Base-by-base conservation (phyloP, 37 sponge, comb jelly and placozoan species). In the Oopsacas minuta region DNA sequence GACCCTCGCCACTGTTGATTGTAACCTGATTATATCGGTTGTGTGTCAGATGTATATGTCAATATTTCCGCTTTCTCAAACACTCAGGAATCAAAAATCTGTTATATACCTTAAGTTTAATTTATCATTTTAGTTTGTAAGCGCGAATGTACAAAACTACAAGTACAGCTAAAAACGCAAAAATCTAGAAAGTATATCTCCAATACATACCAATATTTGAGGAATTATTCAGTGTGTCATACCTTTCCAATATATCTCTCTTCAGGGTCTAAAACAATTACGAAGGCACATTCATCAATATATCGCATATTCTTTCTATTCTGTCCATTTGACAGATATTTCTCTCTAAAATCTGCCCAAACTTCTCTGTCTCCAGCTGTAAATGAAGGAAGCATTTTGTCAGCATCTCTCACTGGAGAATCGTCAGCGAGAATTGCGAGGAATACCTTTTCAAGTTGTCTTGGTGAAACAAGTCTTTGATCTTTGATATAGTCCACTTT, bases 271-370 rank as follows among this genome's bases (percentile, higher is more conserved):
- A 61, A n/a, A 7, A 61, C 30, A n/a, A 61, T 3, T 32, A 10
- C 22, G 75, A 61, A 61, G 7, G 75, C 75, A 25, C 28, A 10
- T 49, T 90, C 88, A 37, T 93, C 93, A 36, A 97, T 90, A 36
- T 39, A 81, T 0, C 81, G 39, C 89, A 97, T 85, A 52, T 87
- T 75, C 23, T 90, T 85, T 38, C 39, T 86, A 39, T 97, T 97
- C 39, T 83, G 53, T 0, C 95, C 99, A 22, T 39, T 82, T 12
- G 52, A 84, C 83, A 97, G 90, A 92, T 86, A 82, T 28, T 82
- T 84, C 35, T 93, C 84, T 7, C 88, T 75, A 8, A 89, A 39
- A 0, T 84, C 81, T 0, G 94, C 93, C 99, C 99, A 97, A 20
- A 32, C 75, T 25, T 61, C 75, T 61, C 75, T 61, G 75, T 61